phyloP scores from a whole-genome alignment of 2,888 invertebrate species.

The Brachynemurus nebulosus region DNA sequence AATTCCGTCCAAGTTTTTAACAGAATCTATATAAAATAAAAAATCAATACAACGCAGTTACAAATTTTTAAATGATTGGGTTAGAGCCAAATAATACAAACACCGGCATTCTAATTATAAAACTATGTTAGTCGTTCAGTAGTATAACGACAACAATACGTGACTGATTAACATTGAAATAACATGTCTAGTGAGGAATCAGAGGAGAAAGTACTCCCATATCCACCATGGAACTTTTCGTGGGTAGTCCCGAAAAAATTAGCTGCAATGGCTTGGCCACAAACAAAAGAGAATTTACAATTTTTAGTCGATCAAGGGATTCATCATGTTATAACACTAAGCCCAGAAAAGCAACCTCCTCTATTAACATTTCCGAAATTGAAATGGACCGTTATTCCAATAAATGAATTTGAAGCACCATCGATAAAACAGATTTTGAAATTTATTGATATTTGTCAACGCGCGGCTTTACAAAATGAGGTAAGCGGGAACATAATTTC shows the following conservation, averaged over 20 bases:
- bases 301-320: slow-evolving; percentile 47
- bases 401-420: slow-evolving; percentile 55
- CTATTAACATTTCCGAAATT: slow-evolving; percentile 31
- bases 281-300: slow-evolving; percentile 42
- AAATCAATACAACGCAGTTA: too few species aligned
- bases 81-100: too few species aligned
- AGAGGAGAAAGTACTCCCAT: too few species aligned
- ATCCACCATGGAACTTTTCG: slow-evolving; percentile 52
- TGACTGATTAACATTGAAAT: too few species aligned
- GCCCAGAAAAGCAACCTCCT: slow-evolving; percentile 49
- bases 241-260: slow-evolving; percentile 52
- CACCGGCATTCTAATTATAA: too few species aligned
- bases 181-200: too few species aligned
- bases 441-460: slow-evolving; percentile 50
- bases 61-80: too few species aligned
- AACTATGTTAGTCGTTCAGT: too few species aligned
- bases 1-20: too few species aligned
- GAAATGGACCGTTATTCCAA: slow-evolving; percentile 46
- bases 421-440: slow-evolving; percentile 47
- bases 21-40: too few species aligned
- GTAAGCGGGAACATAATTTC: too few species aligned
- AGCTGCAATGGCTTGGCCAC: slow-evolving; percentile 55
- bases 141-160: too few species aligned
- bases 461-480: slow-evolving; percentile 40
- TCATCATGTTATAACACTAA: slow-evolving; percentile 48